Evolutionary conservation across 2,113 vertebrate genomes (phyloP).

Genomic region (Otolemur garnettii): DNA sequence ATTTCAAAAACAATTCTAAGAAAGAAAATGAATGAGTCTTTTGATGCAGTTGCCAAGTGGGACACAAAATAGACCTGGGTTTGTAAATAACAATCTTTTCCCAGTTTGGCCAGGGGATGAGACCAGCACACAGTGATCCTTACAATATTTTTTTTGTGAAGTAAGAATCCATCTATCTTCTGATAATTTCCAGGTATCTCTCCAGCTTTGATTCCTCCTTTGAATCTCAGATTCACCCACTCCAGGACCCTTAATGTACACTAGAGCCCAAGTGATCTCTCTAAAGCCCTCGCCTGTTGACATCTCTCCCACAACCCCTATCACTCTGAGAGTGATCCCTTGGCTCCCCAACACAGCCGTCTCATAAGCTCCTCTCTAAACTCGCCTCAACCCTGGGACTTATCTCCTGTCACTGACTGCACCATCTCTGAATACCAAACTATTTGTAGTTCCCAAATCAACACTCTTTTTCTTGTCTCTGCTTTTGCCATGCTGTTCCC

Average conservation of each 20-base stretch:
- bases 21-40: constrained; percentile 51
- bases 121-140: background rate
- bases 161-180: background rate
- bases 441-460: accelerated
- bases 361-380: no score
- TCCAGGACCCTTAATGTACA: background rate
- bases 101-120: background rate
- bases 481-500: background rate
- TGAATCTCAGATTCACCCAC: background rate
- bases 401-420: background rate
- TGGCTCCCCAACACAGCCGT: background rate
- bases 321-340: background rate
- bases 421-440: background rate
- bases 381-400: background rate
- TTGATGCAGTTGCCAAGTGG: constrained; percentile 47
- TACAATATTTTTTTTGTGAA: background rate
- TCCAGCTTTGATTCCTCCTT: background rate
- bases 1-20: constrained; percentile 73
- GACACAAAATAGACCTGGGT: constrained; percentile 11
- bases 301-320: background rate
- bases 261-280: background rate
- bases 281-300: background rate
- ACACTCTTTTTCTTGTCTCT: background rate
- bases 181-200: background rate
- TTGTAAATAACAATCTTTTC: constrained; percentile 55